These are phyloP conservation scores for Chaetophractus vellerosus DNA, from an alignment of 2,797 vertebrate genomes.

Conservation along the genomic window DNA sequence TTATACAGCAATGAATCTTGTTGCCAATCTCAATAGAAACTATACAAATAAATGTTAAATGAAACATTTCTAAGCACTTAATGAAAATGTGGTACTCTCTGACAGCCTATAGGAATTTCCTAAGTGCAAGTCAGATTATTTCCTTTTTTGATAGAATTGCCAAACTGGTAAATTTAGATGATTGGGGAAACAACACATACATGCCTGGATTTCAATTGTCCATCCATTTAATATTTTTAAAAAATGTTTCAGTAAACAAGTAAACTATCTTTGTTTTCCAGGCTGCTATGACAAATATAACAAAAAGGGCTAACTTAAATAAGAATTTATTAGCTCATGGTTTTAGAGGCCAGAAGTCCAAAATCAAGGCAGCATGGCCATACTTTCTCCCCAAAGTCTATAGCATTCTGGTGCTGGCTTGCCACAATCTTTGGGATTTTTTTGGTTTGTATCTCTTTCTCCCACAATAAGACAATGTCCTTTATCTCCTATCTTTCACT, in stretches of 20 bases:
- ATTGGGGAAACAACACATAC: background rate
- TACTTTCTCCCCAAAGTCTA: too few species aligned
- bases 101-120: background rate
- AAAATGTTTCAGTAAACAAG: background rate
- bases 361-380: too few species aligned
- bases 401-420: too few species aligned
- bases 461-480: too few species aligned
- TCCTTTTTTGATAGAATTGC: slow-evolving; percentile 7
- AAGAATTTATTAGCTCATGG: too few species aligned
- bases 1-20: background rate
- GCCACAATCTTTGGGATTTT: too few species aligned
- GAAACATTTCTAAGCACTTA: background rate
- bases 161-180: background rate
- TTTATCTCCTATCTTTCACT: too few species aligned
- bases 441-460: too few species aligned
- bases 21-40: background rate
- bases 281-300: too few species aligned
- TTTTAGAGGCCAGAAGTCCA: too few species aligned
- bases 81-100: background rate
- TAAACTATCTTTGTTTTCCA: background rate
- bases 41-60: slow-evolving; percentile 23
- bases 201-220: background rate
- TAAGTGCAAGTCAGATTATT: background rate
- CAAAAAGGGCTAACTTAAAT: too few species aligned
- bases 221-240: background rate